These are phyloP conservation scores for Datnioides undecimradiatus DNA, from an alignment of 2,113 vertebrate genomes.

Conservation along the genomic window DNA sequence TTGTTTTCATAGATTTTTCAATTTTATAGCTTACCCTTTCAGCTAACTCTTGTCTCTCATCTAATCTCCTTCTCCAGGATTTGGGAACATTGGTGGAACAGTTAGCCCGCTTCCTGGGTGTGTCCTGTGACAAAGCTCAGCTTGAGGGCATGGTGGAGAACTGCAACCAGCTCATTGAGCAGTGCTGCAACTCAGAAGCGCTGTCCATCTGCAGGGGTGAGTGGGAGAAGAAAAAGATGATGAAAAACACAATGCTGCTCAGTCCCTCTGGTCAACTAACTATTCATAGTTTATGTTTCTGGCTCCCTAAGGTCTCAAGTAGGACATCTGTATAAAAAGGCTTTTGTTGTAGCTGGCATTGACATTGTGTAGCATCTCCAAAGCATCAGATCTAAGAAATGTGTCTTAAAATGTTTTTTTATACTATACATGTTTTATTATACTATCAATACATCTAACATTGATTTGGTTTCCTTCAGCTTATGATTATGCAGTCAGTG, in stretches of 20 bases:
- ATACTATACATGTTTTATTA: not conserved
- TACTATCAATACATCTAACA: not conserved
- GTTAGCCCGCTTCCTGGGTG: slow-evolving; percentile 92
- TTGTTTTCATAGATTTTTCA: not conserved
- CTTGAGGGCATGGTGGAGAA: slow-evolving; percentile 93
- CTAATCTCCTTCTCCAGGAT: slow-evolving; percentile 82
- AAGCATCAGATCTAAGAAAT: not conserved
- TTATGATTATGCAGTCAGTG: not conserved
- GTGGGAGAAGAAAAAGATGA: slow-evolving; percentile 14
- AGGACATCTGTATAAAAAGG: not conserved
- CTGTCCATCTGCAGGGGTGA: slow-evolving; percentile 94
- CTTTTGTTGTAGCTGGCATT: not conserved
- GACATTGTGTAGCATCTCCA: not conserved
- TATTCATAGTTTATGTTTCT: not conserved
- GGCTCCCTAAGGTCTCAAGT: not conserved
- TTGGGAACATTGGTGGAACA: slow-evolving; percentile 91
- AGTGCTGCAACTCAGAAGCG: slow-evolving; percentile 95
- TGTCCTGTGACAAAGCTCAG: slow-evolving; percentile 96
- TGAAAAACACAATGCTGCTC: not conserved
- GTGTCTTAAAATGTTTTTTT: not conserved
- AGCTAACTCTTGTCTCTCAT: not conserved
- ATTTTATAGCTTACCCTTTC: not conserved
- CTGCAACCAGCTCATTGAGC: slow-evolving; percentile 97
- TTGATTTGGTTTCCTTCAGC: not conserved
- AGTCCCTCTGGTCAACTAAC: not conserved